phyloP scores from a whole-genome alignment of 2,797 vertebrate genomes.

The Rhabdomys pumilio region DNA sequence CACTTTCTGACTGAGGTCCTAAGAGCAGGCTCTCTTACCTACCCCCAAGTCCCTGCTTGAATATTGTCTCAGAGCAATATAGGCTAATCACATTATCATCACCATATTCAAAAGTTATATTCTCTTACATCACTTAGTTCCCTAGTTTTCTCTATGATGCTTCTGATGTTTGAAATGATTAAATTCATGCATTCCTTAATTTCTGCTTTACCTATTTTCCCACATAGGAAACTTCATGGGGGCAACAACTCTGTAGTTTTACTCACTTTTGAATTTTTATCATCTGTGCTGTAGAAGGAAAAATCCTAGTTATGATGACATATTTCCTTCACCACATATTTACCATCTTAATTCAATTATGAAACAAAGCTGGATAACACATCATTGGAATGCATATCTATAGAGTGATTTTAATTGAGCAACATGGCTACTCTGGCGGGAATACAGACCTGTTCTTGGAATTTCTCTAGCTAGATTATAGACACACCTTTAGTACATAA shows the following conservation, averaged over 20 bases:
- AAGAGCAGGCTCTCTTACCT: background rate
- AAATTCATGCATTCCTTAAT: background rate
- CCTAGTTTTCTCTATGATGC: background rate
- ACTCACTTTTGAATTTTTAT: slow-evolving; percentile 21
- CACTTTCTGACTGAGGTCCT: background rate
- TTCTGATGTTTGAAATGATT: background rate
- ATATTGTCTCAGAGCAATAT: background rate
- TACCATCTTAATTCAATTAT: slow-evolving; percentile 34
- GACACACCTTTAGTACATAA: no score
- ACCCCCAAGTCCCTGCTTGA: background rate
- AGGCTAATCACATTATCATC: background rate
- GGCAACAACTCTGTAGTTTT: background rate
- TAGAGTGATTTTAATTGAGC: no score
- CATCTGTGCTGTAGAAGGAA: background rate
- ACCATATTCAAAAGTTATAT: background rate
- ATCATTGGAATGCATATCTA: background rate
- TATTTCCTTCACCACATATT: background rate
- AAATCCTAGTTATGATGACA: background rate
- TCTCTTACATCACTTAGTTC: background rate
- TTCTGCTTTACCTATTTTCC: background rate
- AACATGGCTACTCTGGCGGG: no score
- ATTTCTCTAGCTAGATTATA: no score
- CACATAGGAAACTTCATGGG: background rate
- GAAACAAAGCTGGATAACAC: background rate
- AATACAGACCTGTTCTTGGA: no score